A percentile compares a stretch with the other conserved stretches of the same genome.
These are phyloP conservation scores for Pluvialis apricaria DNA, from an alignment of 2,113 vertebrate genomes.

Conservation along the genomic window DNA sequence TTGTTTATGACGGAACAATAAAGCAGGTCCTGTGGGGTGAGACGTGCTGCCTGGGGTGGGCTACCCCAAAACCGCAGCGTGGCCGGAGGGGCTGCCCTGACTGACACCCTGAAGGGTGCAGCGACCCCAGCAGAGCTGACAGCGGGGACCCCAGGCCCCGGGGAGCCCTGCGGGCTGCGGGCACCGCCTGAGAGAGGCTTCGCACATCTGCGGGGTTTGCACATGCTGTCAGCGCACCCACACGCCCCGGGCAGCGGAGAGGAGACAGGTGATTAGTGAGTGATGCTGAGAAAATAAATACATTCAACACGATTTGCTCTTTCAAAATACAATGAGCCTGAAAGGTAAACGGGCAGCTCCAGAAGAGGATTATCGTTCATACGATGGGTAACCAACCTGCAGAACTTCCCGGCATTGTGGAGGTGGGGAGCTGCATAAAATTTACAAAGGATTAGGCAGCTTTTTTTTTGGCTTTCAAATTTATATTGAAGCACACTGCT, in stretches of 20 bases:
- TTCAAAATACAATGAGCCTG: neutral
- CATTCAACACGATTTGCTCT: neutral
- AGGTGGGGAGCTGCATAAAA: neutral
- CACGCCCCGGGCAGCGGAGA: accelerated
- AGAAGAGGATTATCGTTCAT: neutral
- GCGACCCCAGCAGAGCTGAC: neutral
- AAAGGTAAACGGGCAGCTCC: neutral
- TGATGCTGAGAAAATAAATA: neutral
- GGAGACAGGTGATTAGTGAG: neutral
- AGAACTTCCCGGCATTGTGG: neutral
- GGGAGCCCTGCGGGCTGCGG: neutral
- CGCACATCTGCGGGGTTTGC: too few relatives aligned
- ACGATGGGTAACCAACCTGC: neutral
- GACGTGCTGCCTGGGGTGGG: neutral
- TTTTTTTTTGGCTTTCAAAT: neutral
- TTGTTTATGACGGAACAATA: neutral
- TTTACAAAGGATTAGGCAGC: neutral
- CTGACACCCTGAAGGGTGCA: neutral
- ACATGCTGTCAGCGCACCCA: neutral
- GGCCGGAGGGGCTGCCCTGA: accelerated
- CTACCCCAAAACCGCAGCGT: neutral
- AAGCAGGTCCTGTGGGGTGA: neutral
- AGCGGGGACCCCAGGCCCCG: neutral
- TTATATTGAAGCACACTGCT: neutral
- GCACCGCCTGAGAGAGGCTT: neutral